Base-by-base conservation (phyloP, 2,797 vertebrate genomes). In the Sparus aurata region DNA sequence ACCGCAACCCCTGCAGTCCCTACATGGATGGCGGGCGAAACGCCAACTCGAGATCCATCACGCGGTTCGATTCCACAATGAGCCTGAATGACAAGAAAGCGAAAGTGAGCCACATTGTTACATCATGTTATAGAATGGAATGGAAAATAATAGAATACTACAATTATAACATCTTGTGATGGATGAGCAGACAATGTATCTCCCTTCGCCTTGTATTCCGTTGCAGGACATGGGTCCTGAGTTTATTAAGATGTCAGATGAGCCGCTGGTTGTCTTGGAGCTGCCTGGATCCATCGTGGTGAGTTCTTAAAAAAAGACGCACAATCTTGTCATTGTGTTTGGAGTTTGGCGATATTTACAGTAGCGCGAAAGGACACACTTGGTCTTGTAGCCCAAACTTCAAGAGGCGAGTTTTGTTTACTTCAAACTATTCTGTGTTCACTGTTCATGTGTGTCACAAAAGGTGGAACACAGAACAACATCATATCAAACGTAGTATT, bases 231-330 rank as follows among this genome's bases (percentile, higher is more conserved):
- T 92, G 75, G 96, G 96, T 70, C 97, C 96, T 3, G 97, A 98
- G 92, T 98, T 98, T 77, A 78, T 96, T 71, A 89, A 95, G 87
- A 88, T 95, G 80, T 85, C 95, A 73, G 94, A 95, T 76, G 97
- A 97, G 82, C 95, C 95, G 2, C 90, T 86, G 0, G 91, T 96
- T 75, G 94, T 95, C 66, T 84, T 98, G 82, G 95, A 97, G 80
- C 93, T 98, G 49, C 97, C 97, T 61, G 95, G 95, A 91, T 97
- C 96, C 53, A 96, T 97, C 58, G 94, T 97, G 96, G 97, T 97
- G 92, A 92, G 79, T 87, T 84, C 11, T 27, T n/a, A 15, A 43
- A 55, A 74, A 75, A 6, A 46, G 12, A 13, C 20, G 53, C 20
- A 3, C 22, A 54, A 43, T 64, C 15, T 13, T 59, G 12, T 61